Conservation (phyloP, 2,888 invertebrate genomes). For the Rhagium mordax region DNA sequence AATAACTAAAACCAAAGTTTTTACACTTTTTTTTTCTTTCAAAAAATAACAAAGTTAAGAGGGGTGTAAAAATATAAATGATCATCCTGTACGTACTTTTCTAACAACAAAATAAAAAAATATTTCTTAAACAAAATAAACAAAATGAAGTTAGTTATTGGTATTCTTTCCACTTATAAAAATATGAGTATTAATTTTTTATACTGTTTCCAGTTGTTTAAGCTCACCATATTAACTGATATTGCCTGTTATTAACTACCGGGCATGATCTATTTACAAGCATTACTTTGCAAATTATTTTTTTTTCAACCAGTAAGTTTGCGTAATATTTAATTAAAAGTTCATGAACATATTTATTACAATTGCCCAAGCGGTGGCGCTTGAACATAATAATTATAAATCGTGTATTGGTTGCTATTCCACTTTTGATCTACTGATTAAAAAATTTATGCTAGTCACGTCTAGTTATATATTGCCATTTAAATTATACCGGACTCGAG, state of each 20-base stretch:
- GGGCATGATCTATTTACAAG: neutral
- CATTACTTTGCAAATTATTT: neutral
- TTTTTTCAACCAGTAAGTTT: neutral
- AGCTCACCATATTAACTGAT: neutral
- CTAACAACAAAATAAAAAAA: too few species aligned
- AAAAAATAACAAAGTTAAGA: too few species aligned
- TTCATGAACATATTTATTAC: conserved; percentile 23
- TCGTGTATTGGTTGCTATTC: conserved; percentile 22
- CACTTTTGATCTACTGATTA: conserved; percentile 20
- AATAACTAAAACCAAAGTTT: too few species aligned
- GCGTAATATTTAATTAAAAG: conserved; percentile 12
- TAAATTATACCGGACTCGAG: conserved; percentile 8
- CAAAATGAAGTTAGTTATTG: too few species aligned
- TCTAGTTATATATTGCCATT: conserved; percentile 7
- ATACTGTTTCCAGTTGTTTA: neutral
- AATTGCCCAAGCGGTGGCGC: conserved; percentile 23
- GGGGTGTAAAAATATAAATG: too few species aligned
- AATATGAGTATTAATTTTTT: neutral
- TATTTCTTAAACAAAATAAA: too few species aligned
- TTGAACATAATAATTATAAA: conserved; percentile 14
- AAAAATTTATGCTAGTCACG: conserved; percentile 25
- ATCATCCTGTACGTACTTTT: too few species aligned
- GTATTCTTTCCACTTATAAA: too few species aligned
- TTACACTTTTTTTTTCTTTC: too few species aligned
- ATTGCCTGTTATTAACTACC: neutral